A percentile compares a stretch with the other conserved stretches of the same genome.
phyloP scores from a whole-genome alignment of 2,888 invertebrate species.

The Sisyra nigra region DNA sequence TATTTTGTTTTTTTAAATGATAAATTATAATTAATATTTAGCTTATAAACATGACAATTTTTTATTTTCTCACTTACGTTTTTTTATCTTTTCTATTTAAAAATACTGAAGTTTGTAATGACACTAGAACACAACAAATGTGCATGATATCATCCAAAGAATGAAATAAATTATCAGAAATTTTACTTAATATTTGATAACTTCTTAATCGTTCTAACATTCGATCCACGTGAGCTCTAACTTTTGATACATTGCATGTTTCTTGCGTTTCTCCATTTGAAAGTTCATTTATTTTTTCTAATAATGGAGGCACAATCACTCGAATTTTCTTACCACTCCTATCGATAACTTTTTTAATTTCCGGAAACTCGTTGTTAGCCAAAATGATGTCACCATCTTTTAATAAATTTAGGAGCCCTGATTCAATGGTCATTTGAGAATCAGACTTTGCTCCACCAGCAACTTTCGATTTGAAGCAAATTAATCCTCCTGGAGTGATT shows the following conservation, averaged over 20 bases:
- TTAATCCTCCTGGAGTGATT: constrained; percentile 13
- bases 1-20: too few relatives aligned
- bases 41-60: too few relatives aligned
- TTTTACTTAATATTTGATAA: constrained; percentile 5
- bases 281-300: constrained; percentile 8
- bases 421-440: constrained; percentile 12
- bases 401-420: constrained; percentile 8
- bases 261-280: constrained; percentile 8
- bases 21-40: too few relatives aligned
- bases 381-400: constrained; percentile 11
- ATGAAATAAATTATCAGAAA: constrained; percentile 7
- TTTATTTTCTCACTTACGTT: too few relatives aligned
- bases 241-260: constrained; percentile 9
- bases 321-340: constrained; percentile 8
- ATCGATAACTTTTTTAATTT: constrained; percentile 8
- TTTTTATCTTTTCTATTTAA: constrained; percentile 7
- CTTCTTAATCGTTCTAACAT: constrained; percentile 9
- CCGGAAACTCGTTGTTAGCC: constrained; percentile 10
- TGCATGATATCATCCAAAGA: constrained; percentile 8
- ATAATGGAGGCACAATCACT: constrained; percentile 9
- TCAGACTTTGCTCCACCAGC: constrained; percentile 12
- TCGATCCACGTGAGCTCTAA: constrained; percentile 9
- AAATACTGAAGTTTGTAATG: constrained; percentile 9
- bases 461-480: constrained; percentile 11
- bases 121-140: constrained; percentile 9